Percentiles rank a stretch among this genome's conserved stretches.
phyloP scores from a whole-genome alignment of 1,140 invertebrate genomes.

The Drosophila rufa region DNA sequence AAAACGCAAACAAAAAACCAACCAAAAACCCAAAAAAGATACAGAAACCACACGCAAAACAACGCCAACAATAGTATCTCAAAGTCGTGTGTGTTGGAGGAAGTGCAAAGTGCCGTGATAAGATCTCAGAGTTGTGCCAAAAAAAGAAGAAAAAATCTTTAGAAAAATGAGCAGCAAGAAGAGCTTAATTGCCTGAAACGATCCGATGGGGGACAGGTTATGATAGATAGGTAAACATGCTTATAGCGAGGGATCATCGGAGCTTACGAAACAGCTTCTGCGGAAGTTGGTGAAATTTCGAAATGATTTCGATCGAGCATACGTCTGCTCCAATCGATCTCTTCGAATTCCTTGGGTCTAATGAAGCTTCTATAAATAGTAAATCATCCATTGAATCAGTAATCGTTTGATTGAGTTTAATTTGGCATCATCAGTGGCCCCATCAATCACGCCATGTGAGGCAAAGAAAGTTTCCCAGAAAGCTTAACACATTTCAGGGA shows the following conservation, averaged over 20 bases:
- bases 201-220: conserved; percentile 32
- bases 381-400: conserved; percentile 34
- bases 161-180: conserved; percentile 49
- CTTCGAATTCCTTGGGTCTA: not conserved
- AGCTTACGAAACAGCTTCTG: conserved; percentile 15
- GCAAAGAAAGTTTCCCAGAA: conserved; percentile 33
- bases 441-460: conserved; percentile 45
- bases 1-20: conserved; percentile 9
- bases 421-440: conserved; percentile 33
- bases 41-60: conserved; percentile 19
- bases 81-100: conserved; percentile 53
- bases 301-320: conserved; percentile 8
- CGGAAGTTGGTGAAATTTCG: conserved; percentile 20
- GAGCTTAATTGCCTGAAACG: conserved; percentile 43
- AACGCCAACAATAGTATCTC: conserved; percentile 28
- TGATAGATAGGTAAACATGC: conserved; percentile 41
- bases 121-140: conserved; percentile 52
- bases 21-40: not conserved
- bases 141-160: conserved; percentile 18
- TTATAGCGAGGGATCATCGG: conserved; percentile 13
- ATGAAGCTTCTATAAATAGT: conserved; percentile 38
- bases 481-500: conserved; percentile 4
- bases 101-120: conserved; percentile 62
- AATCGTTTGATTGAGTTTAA: conserved; percentile 46
- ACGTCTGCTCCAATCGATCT: conserved; percentile 30